Base-by-base conservation (phyloP, 2,888 invertebrate species). In the Brenthis daphne region DNA sequence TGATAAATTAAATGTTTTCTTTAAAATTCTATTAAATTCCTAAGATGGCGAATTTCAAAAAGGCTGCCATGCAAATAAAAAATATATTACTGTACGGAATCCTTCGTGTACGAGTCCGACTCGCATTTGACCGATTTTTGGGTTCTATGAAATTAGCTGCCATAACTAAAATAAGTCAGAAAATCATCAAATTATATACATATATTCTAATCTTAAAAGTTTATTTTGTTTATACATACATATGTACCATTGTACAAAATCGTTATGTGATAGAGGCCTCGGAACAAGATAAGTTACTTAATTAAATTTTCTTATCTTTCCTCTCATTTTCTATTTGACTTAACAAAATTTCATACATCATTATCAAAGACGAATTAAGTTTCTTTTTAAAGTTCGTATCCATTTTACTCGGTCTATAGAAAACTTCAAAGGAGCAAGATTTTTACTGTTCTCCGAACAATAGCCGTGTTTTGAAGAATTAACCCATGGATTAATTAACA, bases 401-500 rank as follows among this genome's bases (percentile, higher is more conserved):
- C 60, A 61, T 24, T 64, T 57, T 53, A 64, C 60, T 69, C n/a
- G 58, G 58, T 60, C 58, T 24, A 60, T 4, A 11, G 20, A 14
- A 57, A 72, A 69, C 57, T 70, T 66, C 58, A 60, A 71, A 68
- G 58, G 66, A 73, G 64, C 71, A 66, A 65, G 79, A 84, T 84
- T 88, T 91, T 91, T 88, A 89, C 81, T 83, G 82, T 81, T 74
- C 77, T 60, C 72, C 75, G 83, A 91, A 92, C 90, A 91, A 92
- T 91, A 82, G 90, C 76, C 79, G 77, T 85, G 85, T 88, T 90
- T 89, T 89, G 84, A 89, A 82, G 86, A 90, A 89, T 89, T 88
- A 88, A 87, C 83, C 82, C 85, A 80, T 85, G 85, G 85, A 88
- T 90, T 91, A 90, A 92, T 92, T 92, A 91, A 88, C 90, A 85